These are phyloP conservation scores for Dryomyza anilis DNA, from an alignment of 2,888 invertebrate genomes.

Conservation along the genomic window DNA sequence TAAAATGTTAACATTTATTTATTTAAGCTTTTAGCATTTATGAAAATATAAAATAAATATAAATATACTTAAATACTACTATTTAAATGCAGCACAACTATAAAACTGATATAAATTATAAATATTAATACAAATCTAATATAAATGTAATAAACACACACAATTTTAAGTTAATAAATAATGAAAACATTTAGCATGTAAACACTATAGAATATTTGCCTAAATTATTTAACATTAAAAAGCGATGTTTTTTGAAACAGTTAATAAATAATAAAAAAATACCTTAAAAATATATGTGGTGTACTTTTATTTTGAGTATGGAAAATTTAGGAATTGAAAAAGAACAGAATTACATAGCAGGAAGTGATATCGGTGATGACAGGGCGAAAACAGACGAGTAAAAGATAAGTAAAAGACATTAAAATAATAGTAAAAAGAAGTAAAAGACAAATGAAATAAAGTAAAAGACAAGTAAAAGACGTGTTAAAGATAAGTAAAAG, in stretches of 20 bases:
- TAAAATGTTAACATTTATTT: constrained; percentile 14
- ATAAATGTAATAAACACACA: too few species aligned
- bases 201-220: neutral
- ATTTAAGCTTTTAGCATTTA: constrained; percentile 23
- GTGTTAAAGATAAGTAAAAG: too few species aligned
- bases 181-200: neutral
- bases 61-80: neutral
- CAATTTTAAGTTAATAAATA: neutral
- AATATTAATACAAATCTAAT: constrained; percentile 19
- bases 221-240: constrained; percentile 4
- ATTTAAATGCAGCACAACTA: neutral
- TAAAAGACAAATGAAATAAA: too few species aligned
- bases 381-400: too few species aligned
- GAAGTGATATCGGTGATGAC: too few species aligned
- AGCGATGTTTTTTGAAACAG: constrained; percentile 6
- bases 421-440: too few species aligned
- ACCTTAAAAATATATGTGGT: too few species aligned
- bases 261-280: constrained; percentile 26
- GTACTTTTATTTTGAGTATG: too few species aligned
- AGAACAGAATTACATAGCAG: too few species aligned
- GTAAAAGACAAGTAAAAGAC: too few species aligned
- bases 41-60: constrained; percentile 11
- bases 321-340: too few species aligned
- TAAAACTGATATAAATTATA: neutral
- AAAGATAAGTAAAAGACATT: too few species aligned